phyloP scores from a whole-genome alignment of 2,888 invertebrate genomes.

The Zootermopsis nevadensis region DNA sequence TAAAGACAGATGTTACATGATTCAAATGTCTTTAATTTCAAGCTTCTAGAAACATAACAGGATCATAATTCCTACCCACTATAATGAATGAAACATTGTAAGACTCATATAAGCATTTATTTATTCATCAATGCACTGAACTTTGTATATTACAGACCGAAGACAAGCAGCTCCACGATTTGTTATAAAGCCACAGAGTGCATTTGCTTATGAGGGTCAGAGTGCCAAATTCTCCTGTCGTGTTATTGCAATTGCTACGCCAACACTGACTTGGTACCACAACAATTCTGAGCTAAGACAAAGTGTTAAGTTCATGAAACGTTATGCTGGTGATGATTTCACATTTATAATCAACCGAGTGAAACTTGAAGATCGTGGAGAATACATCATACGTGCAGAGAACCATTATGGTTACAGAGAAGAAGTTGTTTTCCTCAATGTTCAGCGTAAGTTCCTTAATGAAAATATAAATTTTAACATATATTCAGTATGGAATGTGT shows the following conservation, averaged over 20 bases:
- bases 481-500: too few species aligned
- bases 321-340: constrained; percentile 95
- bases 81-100: too few species aligned
- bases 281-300: constrained; percentile 94
- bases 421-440: constrained; percentile 96
- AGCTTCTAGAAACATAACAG: too few species aligned
- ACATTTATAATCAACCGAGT: constrained; percentile 97
- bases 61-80: too few species aligned
- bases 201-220: constrained; percentile 97
- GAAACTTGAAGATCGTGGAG: constrained; percentile 94
- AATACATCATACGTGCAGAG: constrained; percentile 96
- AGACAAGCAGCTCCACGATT: constrained; percentile 98
- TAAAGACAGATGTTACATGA: too few species aligned
- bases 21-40: too few species aligned
- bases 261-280: constrained; percentile 95
- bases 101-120: neutral
- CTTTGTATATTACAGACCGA: constrained; percentile 75
- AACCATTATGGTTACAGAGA: constrained; percentile 96
- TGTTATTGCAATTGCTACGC: constrained; percentile 93
- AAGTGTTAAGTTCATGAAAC: constrained; percentile 99
- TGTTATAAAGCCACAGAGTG: constrained; percentile 95
- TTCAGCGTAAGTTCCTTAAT: constrained; percentile 79
- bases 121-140: neutral
- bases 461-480: neutral
- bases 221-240: constrained; percentile 97